These are phyloP conservation scores for Danaus plexippus DNA, from an alignment of 1,140 invertebrate genomes.

Conservation along the genomic window DNA sequence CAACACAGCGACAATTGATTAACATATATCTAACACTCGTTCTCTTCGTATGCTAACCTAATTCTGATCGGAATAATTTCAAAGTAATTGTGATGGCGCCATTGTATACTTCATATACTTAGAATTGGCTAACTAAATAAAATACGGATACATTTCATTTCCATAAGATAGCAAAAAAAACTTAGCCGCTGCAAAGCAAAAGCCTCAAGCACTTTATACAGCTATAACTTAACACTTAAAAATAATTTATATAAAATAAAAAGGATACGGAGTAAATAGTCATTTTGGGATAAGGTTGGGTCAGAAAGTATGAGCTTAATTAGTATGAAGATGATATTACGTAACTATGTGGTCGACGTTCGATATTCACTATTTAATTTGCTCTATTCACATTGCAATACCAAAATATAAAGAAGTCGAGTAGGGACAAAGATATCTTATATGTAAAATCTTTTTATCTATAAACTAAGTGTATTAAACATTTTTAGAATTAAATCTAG, in stretches of 20 bases:
- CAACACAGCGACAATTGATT: conserved; percentile 52
- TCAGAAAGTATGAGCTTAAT: too few relatives aligned
- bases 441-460: conserved; percentile 6
- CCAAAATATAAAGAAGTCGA: too few relatives aligned
- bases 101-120: conserved; percentile 46
- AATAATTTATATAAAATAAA: conserved; percentile 57
- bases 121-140: conserved; percentile 62
- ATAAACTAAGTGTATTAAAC: conserved; percentile 3
- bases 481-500: conserved; percentile 5
- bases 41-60: conserved; percentile 45
- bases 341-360: too few relatives aligned
- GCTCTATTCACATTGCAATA: background rate
- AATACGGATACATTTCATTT: conserved; percentile 36
- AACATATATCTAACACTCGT: conserved; percentile 51
- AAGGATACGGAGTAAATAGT: conserved; percentile 55
- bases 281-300: conserved; percentile 17
- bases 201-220: conserved; percentile 60
- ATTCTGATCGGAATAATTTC: conserved; percentile 21
- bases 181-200: conserved; percentile 51
- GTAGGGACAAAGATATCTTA: background rate
- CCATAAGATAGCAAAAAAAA: conserved; percentile 40
- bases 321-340: too few relatives aligned
- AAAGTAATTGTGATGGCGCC: conserved; percentile 60
- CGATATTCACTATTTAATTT: conserved; percentile 3
- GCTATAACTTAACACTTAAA: conserved; percentile 46